phyloP scores from a whole-genome alignment of 2,888 invertebrate species.

The Marronus borbonicus region DNA sequence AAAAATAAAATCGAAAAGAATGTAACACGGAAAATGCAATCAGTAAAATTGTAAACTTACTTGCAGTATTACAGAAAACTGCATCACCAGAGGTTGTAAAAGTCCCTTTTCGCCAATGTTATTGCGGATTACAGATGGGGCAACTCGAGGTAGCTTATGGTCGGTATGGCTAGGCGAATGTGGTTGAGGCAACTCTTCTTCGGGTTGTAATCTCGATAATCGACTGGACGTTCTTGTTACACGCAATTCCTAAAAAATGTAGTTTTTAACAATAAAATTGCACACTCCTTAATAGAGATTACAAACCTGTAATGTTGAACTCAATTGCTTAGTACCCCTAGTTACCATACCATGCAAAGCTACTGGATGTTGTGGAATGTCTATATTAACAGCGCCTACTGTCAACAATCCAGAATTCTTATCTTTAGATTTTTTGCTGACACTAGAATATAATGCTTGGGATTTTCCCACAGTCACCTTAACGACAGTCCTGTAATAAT shows the following conservation, averaged over 20 bases:
- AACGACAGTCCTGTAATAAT: slow-evolving; percentile 84
- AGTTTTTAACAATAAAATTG: not conserved
- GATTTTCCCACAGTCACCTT: slow-evolving; percentile 94
- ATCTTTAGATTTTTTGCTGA: slow-evolving; percentile 82
- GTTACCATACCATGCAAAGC: slow-evolving; percentile 99
- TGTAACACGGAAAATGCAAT: slow-evolving; percentile 9
- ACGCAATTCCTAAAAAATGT: slow-evolving; percentile 77
- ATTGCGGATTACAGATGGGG: slow-evolving; percentile 58
- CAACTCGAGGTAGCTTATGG: slow-evolving; percentile 62
- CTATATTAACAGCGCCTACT: slow-evolving; percentile 91
- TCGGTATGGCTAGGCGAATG: slow-evolving; percentile 64
- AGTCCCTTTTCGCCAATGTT: slow-evolving; percentile 73
- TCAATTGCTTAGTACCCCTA: slow-evolving; percentile 92
- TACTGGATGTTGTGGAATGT: slow-evolving; percentile 98
- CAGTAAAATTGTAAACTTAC: slow-evolving; percentile 63
- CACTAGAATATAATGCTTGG: slow-evolving; percentile 91
- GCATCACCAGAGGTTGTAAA: slow-evolving; percentile 88
- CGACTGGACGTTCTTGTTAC: slow-evolving; percentile 87
- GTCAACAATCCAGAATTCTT: slow-evolving; percentile 87
- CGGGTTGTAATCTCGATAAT: slow-evolving; percentile 75
- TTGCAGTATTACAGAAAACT: slow-evolving; percentile 88
- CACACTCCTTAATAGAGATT: not conserved
- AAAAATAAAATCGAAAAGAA: slow-evolving; percentile 59
- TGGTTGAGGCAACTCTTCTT: slow-evolving; percentile 65
- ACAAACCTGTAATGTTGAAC: slow-evolving; percentile 88